Conservation (phyloP, 2,888 invertebrate genomes). For the Cerastoderma edule region DNA sequence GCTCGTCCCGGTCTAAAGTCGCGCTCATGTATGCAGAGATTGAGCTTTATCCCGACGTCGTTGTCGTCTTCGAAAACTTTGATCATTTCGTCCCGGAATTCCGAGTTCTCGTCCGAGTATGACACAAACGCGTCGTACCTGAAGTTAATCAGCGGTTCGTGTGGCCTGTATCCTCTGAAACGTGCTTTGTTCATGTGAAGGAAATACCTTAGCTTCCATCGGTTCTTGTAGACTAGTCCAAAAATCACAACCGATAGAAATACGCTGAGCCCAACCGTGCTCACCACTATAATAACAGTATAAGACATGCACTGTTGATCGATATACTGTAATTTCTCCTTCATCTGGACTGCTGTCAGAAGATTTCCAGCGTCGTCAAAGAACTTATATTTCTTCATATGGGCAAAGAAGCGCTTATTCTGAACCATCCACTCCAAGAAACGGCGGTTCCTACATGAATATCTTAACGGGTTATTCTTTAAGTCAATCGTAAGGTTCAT, state of each 20-base stretch:
- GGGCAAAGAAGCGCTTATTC: slow-evolving; percentile 4
- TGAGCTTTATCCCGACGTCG: too few relatives aligned
- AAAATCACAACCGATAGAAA: slow-evolving; percentile 27
- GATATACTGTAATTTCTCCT: neutral
- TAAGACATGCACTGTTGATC: slow-evolving; percentile 13
- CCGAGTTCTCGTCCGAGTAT: slow-evolving; percentile 45
- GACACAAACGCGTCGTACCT: slow-evolving; percentile 60
- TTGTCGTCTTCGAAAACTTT: slow-evolving; percentile 32
- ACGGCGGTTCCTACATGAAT: slow-evolving; percentile 16
- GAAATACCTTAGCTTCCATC: slow-evolving; percentile 58
- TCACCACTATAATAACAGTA: slow-evolving; percentile 4
- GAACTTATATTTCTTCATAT: slow-evolving; percentile 23
- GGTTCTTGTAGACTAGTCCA: slow-evolving; percentile 42
- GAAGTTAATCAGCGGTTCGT: slow-evolving; percentile 20
- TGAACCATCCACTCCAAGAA: slow-evolving; percentile 37
- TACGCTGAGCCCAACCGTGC: slow-evolving; percentile 6
- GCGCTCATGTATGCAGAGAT: slow-evolving; percentile 60
- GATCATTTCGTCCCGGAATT: slow-evolving; percentile 26
- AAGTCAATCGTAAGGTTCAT: slow-evolving; percentile 24
- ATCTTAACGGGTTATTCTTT: slow-evolving; percentile 21
- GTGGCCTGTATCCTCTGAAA: neutral
- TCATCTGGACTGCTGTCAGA: neutral
- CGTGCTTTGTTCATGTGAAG: neutral
- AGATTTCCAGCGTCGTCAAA: neutral
- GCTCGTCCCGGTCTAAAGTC: slow-evolving; percentile 63